phyloP scores from a whole-genome alignment of 2,888 invertebrate species.

The Ernsta delagoae region DNA sequence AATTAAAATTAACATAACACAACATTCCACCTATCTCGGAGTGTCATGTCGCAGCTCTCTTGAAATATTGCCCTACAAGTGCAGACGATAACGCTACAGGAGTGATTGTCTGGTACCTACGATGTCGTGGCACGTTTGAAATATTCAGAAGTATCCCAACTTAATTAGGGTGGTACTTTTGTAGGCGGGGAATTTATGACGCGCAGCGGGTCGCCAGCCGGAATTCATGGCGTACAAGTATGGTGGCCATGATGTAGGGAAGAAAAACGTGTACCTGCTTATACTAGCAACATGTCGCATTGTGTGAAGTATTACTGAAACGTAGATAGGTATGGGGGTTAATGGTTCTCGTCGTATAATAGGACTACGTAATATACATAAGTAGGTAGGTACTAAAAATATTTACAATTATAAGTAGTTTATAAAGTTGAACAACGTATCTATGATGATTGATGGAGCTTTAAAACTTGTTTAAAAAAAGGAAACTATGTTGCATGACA shows the following conservation, averaged over 20 bases:
- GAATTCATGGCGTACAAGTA: constrained; percentile 54
- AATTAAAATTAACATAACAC: not conserved
- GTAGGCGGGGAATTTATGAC: constrained; percentile 63
- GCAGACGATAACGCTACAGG: constrained; percentile 54
- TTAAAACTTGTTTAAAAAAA: no score
- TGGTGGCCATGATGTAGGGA: not conserved
- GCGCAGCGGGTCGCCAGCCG: constrained; percentile 53
- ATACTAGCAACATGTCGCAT: no score
- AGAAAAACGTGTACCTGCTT: not conserved
- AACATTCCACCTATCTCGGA: constrained; percentile 4
- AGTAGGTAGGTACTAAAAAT: no score
- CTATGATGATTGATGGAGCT: no score
- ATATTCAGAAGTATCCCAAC: constrained; percentile 68
- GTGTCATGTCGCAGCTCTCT: constrained; percentile 42
- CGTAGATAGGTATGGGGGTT: no score
- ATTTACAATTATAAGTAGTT: no score
- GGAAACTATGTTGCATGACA: no score
- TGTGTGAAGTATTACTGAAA: no score
- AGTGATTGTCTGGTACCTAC: constrained; percentile 48
- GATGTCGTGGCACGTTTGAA: constrained; percentile 54
- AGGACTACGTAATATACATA: no score
- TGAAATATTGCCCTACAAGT: constrained; percentile 57
- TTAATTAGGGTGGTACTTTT: constrained; percentile 71
- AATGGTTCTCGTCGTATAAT: no score
- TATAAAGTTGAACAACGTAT: no score